Conservation (phyloP, 2,113 vertebrate genomes). For the Natator depressus region DNA sequence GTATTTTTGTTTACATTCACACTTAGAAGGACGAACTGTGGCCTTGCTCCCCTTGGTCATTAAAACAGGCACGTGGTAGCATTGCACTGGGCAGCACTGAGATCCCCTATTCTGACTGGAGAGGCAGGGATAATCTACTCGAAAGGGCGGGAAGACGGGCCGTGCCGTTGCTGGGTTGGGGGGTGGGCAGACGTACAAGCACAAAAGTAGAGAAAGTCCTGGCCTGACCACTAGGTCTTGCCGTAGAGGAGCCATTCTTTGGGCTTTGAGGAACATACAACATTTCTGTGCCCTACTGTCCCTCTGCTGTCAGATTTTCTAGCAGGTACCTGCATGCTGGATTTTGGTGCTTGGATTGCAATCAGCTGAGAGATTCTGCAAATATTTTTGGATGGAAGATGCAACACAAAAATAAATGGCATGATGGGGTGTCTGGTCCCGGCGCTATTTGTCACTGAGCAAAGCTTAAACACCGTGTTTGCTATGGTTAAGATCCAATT, state of each 20-base stretch:
- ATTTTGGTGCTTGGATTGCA: neutral
- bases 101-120: neutral
- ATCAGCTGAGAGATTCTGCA: neutral
- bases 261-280: neutral
- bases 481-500: neutral
- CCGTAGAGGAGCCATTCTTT: fast-evolving
- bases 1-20: neutral
- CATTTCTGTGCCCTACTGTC: neutral
- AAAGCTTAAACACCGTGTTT: neutral
- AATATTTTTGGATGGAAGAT: neutral
- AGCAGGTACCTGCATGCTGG: neutral
- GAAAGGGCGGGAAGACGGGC: neutral
- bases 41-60: fast-evolving
- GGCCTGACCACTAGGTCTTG: neutral
- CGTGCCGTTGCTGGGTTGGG: neutral
- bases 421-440: neutral
- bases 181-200: neutral
- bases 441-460: neutral
- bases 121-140: neutral
- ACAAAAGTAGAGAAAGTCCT: neutral
- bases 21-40: neutral
- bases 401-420: neutral
- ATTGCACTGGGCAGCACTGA: neutral
- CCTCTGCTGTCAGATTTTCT: neutral
- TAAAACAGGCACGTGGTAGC: neutral